Base-by-base conservation (phyloP, 2,113 vertebrate species). In the Tachycineta bicolor region DNA sequence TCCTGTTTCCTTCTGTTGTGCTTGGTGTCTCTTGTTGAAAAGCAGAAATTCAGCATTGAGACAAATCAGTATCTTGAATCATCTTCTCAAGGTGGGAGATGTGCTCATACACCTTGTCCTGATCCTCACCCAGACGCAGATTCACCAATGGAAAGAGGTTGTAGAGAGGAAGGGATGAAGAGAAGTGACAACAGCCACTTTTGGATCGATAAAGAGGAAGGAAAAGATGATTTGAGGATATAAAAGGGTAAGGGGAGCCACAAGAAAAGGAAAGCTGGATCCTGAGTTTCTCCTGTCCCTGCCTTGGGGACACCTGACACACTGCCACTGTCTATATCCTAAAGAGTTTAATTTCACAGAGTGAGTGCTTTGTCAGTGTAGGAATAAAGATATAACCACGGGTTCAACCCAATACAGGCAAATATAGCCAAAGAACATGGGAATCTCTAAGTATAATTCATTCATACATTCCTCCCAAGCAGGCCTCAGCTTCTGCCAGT, bases 201-300 rank as follows among this genome's bases (percentile, higher is more conserved):
- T 26, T n/a, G 24, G 55, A 56, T 47, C 0, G 0, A 65, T 29
- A 20, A 43, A 43, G 15, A 39, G 8, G 26, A 67, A 81, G 8
- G 22, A 83, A 85, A 88, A 43, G 1, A 2, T 5, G 3, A 47
- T 44, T 28, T 55, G 12, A 11, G 16, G 20, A 12, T 33, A 31
- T 21, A 78, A 71, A 68, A 78, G 3, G 17, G 12, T 16, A n/a
- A 86, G 5, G 6, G 17, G 10, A 71, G 9, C 1, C 9, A 47
- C 12, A 49, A 65, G 31, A 63, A 80, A 67, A 2, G 0, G 18
- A 50, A 47, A 70, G 3, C 14, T 13, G 5, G 58, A 70, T 12
- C 17, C n/a, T 50, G n/a, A 21, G 6, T 85, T 82, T 76, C 37
- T 52, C 47, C 44, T 75, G 33, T 47, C 23, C 21, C 9, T 41